Evolutionary conservation across 2,797 vertebrate species (phyloP).

Genomic region (Syngnathus rostellatus): DNA sequence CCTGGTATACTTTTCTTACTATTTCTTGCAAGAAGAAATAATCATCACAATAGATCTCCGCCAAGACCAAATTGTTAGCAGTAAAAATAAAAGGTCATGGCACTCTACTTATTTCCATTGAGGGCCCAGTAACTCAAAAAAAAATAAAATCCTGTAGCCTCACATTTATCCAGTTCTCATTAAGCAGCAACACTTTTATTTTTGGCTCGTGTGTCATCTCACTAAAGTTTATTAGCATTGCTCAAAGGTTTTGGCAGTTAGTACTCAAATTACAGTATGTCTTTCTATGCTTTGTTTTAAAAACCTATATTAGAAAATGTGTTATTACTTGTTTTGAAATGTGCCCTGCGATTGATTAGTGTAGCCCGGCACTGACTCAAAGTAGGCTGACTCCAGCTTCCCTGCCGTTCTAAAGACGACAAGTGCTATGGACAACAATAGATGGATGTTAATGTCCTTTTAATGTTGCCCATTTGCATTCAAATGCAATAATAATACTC

Average conservation of each 20-base stretch:
- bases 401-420: not conserved
- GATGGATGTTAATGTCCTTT: not conserved
- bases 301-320: too few species aligned
- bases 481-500: not conserved
- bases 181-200: not conserved
- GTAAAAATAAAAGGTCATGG: not conserved
- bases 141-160: not conserved
- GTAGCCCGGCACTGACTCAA: not conserved
- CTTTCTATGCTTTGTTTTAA: too few species aligned
- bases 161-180: not conserved
- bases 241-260: too few species aligned
- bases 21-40: not conserved
- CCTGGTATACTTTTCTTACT: conserved; percentile 46
- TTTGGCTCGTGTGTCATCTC: not conserved
- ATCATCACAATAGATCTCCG: not conserved
- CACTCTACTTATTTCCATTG: not conserved
- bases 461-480: not conserved
- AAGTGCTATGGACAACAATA: not conserved
- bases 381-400: not conserved
- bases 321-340: too few species aligned
- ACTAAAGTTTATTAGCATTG: not conserved
- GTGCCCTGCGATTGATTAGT: not conserved
- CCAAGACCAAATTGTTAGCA: not conserved
- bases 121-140: not conserved
- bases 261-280: too few species aligned